Percentiles rank a stretch among this genome's conserved stretches.
Evolutionary conservation across 1,140 invertebrate genomes (phyloP).

Genomic region (Drosophila mayri): DNA sequence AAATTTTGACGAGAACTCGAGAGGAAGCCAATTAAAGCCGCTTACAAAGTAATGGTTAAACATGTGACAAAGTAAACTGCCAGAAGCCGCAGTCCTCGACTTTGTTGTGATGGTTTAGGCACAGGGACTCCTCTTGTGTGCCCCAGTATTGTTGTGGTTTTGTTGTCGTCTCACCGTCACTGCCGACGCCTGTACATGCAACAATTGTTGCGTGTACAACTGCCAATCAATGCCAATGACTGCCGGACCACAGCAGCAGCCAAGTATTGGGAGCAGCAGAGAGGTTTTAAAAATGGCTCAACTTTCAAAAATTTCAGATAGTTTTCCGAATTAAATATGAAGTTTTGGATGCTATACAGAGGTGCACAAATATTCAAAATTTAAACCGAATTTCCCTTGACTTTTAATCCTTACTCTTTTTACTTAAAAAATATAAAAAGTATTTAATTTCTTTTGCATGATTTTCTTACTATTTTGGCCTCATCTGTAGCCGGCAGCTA

Average conservation of each 20-base stretch:
- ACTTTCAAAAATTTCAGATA: not conserved
- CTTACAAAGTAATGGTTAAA: constrained; percentile 38
- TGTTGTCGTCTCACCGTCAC: constrained; percentile 40
- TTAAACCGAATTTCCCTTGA: not conserved
- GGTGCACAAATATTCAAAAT: too few relatives aligned
- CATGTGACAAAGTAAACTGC: constrained; percentile 45
- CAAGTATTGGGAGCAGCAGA: constrained; percentile 7
- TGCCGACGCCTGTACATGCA: constrained; percentile 68
- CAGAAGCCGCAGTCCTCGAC: constrained; percentile 17
- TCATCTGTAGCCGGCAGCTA: constrained; percentile 2
- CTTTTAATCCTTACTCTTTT: not conserved
- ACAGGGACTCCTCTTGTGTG: not conserved
- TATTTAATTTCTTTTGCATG: not conserved
- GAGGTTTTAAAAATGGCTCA: not conserved
- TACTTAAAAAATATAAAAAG: not conserved
- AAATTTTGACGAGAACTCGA: constrained; percentile 35
- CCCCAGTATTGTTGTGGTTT: constrained; percentile 24
- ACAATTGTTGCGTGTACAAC: constrained; percentile 79
- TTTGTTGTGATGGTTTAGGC: constrained; percentile 23
- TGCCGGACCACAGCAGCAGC: constrained; percentile 44
- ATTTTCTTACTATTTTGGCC: not conserved
- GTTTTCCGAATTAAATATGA: not conserved
- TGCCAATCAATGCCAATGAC: constrained; percentile 79
- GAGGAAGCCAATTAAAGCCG: constrained; percentile 28
- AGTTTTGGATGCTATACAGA: not conserved